Percentiles rank a stretch among this genome's conserved stretches.
Conservation (phyloP, 1,140 invertebrate species). For the Trachymyrmex cornetzi region DNA sequence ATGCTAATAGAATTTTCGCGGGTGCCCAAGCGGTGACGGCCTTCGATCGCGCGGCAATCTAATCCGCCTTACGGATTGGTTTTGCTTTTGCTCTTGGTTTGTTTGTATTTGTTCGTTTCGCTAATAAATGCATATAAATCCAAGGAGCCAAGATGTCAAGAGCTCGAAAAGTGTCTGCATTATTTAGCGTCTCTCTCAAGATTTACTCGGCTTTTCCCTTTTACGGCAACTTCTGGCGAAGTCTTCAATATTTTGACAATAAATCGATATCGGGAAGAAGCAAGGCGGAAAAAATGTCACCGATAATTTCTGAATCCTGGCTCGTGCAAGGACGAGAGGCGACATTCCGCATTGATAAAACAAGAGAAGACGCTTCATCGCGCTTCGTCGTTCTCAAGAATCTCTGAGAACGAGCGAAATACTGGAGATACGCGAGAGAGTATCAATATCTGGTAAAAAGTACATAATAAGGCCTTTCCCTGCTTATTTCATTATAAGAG, state of each 20-base stretch:
- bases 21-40: too few species aligned
- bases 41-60: background rate
- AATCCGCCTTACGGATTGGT: background rate
- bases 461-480: background rate
- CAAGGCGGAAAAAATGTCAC: background rate
- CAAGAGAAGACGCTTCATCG: background rate
- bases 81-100: background rate
- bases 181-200: slow-evolving; percentile 18
- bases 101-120: background rate
- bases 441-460: background rate
- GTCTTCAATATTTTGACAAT: slow-evolving; percentile 18
- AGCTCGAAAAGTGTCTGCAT: background rate
- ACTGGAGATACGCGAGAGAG: background rate
- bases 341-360: background rate
- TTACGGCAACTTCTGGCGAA: background rate
- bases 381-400: background rate
- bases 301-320: slow-evolving; percentile 3
- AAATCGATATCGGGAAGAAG: slow-evolving; percentile 9
- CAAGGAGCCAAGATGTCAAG: background rate
- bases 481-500: background rate
- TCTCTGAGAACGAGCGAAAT: background rate
- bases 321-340: background rate
- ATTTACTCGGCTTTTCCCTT: background rate
- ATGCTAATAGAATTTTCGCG: background rate
- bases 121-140: background rate